phyloP scores from a whole-genome alignment of 2,797 vertebrate species.

The Labeo calbasu region DNA sequence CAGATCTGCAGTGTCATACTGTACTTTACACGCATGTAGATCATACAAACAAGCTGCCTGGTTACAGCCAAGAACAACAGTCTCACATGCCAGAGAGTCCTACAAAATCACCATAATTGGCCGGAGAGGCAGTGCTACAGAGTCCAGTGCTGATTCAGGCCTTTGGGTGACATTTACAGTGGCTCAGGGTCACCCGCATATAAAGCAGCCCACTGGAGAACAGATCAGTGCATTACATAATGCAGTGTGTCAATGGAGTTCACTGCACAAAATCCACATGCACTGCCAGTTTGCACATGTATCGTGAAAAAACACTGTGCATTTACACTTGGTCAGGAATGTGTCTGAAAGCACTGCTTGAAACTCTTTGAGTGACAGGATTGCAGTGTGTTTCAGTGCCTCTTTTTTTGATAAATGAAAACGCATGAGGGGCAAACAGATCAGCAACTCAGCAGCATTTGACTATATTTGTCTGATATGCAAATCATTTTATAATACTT shows the following conservation, averaged over 20 bases:
- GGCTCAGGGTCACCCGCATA: constrained; percentile 59
- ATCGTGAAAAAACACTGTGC: not conserved
- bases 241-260: not conserved
- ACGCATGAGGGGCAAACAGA: not conserved
- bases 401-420: not conserved
- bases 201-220: constrained; percentile 61
- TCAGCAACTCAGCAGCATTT: not conserved
- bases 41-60: not conserved
- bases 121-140: constrained; percentile 64
- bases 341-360: not conserved
- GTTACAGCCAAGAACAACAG: not conserved
- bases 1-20: not conserved
- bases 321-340: not conserved
- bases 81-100: constrained; percentile 47
- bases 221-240: not conserved
- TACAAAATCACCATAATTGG: constrained; percentile 71
- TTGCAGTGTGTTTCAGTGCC: not conserved
- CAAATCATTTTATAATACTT: not conserved
- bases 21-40: not conserved
- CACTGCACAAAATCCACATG: not conserved
- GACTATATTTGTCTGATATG: not conserved
- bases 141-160: constrained; percentile 71
- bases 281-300: not conserved
- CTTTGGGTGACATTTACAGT: constrained; percentile 74
- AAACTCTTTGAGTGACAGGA: not conserved